Base-by-base conservation (phyloP, 2,797 vertebrate genomes). In the Parambassis ranga region DNA sequence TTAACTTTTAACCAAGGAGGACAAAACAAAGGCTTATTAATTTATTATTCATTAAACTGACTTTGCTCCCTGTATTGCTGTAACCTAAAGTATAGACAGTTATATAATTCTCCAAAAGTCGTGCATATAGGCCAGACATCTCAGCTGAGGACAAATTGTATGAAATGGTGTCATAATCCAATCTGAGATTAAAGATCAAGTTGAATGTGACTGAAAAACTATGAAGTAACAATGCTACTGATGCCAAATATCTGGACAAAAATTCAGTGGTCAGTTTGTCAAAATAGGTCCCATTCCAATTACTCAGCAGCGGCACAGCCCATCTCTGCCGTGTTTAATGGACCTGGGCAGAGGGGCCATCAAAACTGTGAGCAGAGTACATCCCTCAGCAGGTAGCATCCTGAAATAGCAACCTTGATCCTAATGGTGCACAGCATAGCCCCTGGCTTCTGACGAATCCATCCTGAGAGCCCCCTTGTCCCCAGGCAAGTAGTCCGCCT, bases 351-450 rank as follows among this genome's bases (percentile, higher is more conserved):
- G 72, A 72, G 75, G 55, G 84, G 78, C 64, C 85, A 89, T 90
- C 73, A 83, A 71, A 85, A 79, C 71, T 75, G 76, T 55, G 81
- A 85, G 79, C 35, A 51, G 83, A 88, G 84, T 85, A 81, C 77
- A 89, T 89, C 81, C 63, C 83, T 88, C 88, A 85, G 87, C 83
- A 85, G 87, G 86, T 86, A 88, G 73, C 71, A 48, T 85, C 82
- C 81, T 72, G 71, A 89, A 90, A 89, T 86, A 90, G 87, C 83
- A 87, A 75, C 75, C 82, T 87, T 90, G 89, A 89, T 90, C 87
- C 88, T 89, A 89, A 91, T 86, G 86, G 79, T 77, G 80, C 81
- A 70, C 83, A 84, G 76, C 81, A 82, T 61, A 75, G 83, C 83
- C 85, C 65, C 76, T 53, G 65, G 81, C 76, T 57, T 51, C 62